Conservation (phyloP, 23 tunicate genomes). For the Oikopleura albicans region DNA sequence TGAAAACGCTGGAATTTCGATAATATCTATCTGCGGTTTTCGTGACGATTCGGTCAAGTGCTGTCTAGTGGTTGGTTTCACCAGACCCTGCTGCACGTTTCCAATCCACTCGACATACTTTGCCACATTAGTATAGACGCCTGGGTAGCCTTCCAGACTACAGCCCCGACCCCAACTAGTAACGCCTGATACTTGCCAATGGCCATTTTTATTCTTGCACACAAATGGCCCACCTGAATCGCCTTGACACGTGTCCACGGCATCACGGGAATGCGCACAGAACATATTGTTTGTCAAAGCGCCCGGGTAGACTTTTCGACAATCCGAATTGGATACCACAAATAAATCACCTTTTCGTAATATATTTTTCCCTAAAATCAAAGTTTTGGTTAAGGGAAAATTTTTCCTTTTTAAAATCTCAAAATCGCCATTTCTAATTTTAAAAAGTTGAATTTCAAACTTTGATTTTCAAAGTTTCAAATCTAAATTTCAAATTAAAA, state of each 20-base stretch:
- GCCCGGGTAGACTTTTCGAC: background rate
- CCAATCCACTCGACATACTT: background rate
- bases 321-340: background rate
- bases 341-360: background rate
- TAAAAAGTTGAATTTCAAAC: too few relatives aligned
- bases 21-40: background rate
- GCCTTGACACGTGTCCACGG: conserved; percentile 3
- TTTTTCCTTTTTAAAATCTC: too few relatives aligned
- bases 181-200: background rate
- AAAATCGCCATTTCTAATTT: too few relatives aligned
- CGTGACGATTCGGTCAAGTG: background rate
- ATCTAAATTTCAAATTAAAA: too few relatives aligned
- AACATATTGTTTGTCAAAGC: background rate
- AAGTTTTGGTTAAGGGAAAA: too few relatives aligned
- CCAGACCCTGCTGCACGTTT: background rate
- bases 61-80: background rate
- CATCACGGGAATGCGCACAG: background rate
- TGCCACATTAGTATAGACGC: background rate
- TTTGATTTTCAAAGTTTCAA: too few relatives aligned
- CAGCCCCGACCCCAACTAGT: conserved; percentile 14
- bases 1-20: background rate
- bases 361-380: too few relatives aligned
- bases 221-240: conserved; percentile 8
- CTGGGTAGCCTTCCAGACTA: background rate
- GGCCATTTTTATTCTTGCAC: conserved; percentile 4